Conservation (phyloP, 2,113 vertebrate species). For the Campylorhamphus procurvoides region DNA sequence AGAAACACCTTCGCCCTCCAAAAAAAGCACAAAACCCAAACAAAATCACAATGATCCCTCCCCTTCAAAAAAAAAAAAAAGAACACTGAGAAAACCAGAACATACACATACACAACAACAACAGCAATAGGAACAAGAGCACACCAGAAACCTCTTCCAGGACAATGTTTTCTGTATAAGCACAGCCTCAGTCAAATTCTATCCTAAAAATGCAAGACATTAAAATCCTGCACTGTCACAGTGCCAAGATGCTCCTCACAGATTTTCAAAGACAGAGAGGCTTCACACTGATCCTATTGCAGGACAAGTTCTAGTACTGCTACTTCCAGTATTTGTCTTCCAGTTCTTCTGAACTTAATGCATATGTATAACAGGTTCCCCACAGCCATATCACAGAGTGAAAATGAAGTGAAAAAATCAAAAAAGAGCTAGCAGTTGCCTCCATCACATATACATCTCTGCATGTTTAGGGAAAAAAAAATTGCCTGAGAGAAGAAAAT, state of each 20-base stretch:
- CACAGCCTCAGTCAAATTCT: background rate
- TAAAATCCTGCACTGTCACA: background rate
- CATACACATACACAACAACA: background rate
- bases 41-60: background rate
- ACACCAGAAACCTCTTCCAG: background rate
- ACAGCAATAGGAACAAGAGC: background rate
- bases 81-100: fast-evolving
- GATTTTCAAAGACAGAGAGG: background rate
- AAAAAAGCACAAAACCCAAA: background rate
- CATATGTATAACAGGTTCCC: background rate
- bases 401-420: background rate
- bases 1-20: background rate
- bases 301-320: background rate
- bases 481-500: background rate
- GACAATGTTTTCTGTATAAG: background rate
- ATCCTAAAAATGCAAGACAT: background rate
- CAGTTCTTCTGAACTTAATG: background rate
- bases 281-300: background rate
- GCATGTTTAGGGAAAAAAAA: background rate
- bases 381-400: background rate
- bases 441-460: background rate
- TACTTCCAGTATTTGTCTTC: background rate
- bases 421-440: background rate
- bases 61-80: too few relatives aligned
- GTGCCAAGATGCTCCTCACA: background rate